Conservation (phyloP, 1,140 invertebrate species). For the Dolichoris vasculosae region DNA sequence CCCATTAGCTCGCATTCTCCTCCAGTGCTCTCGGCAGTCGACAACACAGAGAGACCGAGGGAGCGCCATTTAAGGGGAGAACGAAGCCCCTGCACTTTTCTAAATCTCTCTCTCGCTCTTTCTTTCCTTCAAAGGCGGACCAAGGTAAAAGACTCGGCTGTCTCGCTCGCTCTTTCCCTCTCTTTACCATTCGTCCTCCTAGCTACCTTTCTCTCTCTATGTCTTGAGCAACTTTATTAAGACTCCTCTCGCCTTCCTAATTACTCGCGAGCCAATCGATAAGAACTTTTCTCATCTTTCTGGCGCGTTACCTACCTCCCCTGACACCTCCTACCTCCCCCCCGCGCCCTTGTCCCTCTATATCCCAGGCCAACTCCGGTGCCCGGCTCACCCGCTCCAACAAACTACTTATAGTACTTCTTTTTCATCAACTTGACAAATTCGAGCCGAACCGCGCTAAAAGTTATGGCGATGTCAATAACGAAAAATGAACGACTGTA, state of each 20-base stretch:
- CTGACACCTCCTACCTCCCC: neutral
- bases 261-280: constrained; percentile 48
- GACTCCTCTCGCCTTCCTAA: constrained; percentile 45
- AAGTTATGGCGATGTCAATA: constrained; percentile 20
- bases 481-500: constrained; percentile 18
- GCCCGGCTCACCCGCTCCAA: neutral
- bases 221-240: constrained; percentile 46
- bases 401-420: constrained; percentile 13
- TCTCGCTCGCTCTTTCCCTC: neutral
- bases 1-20: constrained; percentile 49
- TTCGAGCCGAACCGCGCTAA: neutral
- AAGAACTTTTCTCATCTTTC: constrained; percentile 50
- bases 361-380: neutral
- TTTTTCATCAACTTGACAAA: constrained; percentile 37
- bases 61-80: constrained; percentile 42
- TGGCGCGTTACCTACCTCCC: neutral
- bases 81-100: constrained; percentile 45
- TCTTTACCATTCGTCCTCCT: neutral
- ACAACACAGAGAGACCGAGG: constrained; percentile 21
- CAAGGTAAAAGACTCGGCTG: constrained; percentile 27
- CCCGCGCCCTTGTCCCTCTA: neutral
- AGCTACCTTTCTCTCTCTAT: neutral
- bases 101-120: constrained; percentile 36
- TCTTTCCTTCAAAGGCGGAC: constrained; percentile 12
- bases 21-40: constrained; percentile 29